Base-by-base conservation (phyloP, 2,797 vertebrate genomes). In the Sebastolobus altivelis region DNA sequence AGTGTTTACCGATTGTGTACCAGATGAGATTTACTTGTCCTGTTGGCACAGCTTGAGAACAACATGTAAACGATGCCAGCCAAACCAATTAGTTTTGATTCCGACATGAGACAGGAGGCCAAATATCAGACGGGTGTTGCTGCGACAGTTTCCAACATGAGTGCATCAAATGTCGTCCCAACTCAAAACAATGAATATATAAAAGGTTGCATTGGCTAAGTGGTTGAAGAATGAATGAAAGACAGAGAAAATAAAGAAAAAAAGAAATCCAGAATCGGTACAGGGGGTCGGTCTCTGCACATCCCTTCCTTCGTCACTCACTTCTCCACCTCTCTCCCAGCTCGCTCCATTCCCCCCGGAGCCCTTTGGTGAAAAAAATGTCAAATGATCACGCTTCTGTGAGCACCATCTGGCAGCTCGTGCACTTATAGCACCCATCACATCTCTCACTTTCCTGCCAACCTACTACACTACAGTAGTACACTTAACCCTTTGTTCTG, bases 331-430 rank as follows among this genome's bases (percentile, higher is more conserved):
- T 83, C 85, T 59, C 65, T 72, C 80, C 72, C 31, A 79, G 13
- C 84, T 86, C 79, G 16, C 77, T 65, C 49, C 65, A 27, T 60
- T 80, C 84, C 88, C 87, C 91, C 90, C 16, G 67, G 88, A 94
- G 92, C 86, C 89, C 88, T 92, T 93, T 93, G 88, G 86, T 85
- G 75, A 82, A 87, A 93, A 90, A 94, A 94, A 95, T 82, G 87
- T 89, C 93, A 93, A 93, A 95, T 93, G 89, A 93, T 94, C 94
- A 95, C 79, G 92, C 93, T 95, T 93, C 93, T 85, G 88, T 92
- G 94, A 94, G 89, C 95, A 95, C 95, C 95, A 96, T 95, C 95
- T 96, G 95, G 95, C 91, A 94, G 92, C 89, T 84, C 22, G 54
- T 85, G 90, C 92, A 92, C 94, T 94, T 92, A 90, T 82, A 93